Percentiles rank a stretch among this genome's conserved stretches.
Evolutionary conservation across 2,888 invertebrate genomes (phyloP).

Genomic region (Agrotis exclamationis): DNA sequence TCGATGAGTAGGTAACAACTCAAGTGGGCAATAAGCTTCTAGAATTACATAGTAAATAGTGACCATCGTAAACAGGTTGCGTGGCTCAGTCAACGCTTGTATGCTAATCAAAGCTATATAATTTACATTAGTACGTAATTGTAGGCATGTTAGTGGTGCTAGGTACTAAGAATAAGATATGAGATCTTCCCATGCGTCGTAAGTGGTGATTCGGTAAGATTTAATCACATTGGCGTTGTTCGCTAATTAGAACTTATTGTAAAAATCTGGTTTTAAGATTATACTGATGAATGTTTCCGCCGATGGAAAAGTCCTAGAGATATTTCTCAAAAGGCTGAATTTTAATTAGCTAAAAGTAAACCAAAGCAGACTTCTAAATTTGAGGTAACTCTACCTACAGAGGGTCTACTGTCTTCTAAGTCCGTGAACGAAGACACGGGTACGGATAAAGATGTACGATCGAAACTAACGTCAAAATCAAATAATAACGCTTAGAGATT

Average conservation of each 20-base stretch:
- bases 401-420: too few species aligned
- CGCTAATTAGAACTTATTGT: constrained; percentile 52
- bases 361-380: not conserved
- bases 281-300: constrained; percentile 4
- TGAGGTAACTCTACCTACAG: not conserved
- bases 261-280: constrained; percentile 41
- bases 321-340: not conserved
- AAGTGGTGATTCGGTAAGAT: constrained; percentile 38
- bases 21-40: constrained; percentile 16
- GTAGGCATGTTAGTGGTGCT: constrained; percentile 31
- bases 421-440: too few species aligned
- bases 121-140: constrained; percentile 50
- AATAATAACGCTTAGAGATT: too few species aligned
- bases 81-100: constrained; percentile 14
- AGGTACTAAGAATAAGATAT: constrained; percentile 49
- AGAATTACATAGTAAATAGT: constrained; percentile 27
- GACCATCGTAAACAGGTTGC: constrained; percentile 43
- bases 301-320: not conserved
- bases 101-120: constrained; percentile 46
- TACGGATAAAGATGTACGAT: too few species aligned
- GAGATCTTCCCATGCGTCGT: constrained; percentile 50
- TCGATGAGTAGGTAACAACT: not conserved
- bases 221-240: constrained; percentile 32
- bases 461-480: too few species aligned
- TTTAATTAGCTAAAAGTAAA: not conserved